Evolutionary conservation across 2,888 invertebrate genomes (phyloP), one percentile per base, ranked within the genome.

Genomic region (Amblyjoppa fuscipennis): DNA sequence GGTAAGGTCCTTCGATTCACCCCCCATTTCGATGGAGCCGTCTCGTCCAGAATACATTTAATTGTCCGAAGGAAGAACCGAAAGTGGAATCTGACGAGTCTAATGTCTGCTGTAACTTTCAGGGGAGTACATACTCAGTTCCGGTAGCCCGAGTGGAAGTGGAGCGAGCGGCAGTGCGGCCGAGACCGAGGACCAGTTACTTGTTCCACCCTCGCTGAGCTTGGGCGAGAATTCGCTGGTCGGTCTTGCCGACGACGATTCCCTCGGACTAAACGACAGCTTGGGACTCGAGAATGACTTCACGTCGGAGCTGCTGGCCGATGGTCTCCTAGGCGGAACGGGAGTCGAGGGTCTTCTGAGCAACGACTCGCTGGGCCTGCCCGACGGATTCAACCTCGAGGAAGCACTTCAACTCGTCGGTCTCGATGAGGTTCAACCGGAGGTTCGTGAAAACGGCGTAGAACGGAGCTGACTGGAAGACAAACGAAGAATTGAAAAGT

Each of bases 401-500:
- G 97, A 97, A 93, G 97, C 97, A 56, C 95, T 97, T 6, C 96
- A 96, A 92, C 95, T 97, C 66, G 96, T 97, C n/a, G 97, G 96
- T 89, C 95, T 97, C 90, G 96, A 97, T 91, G 96, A 96, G 92
- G 95, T 94, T 91, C 93, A 94, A 87, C 93, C 94, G 89, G 94
- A 95, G 94, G 95, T 95, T 92, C 89, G 89, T 90, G 77, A 3
- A 59, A 59, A 61, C 6, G 3, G 16, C 31, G 61, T 13, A 4
- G 13, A 61, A 61, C 11, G 11, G 1, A 28, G 61, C 13, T 28
- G 31, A 28, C 61, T 61, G 61, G 6, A 20, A 6, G 16, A 11
- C 31, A 13, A 28, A n/a, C 13, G 31, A 0, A 13, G 5, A 28
- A 61, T 31, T 61, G 31, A 20, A 5, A 28, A 31, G 31, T 38